Conservation (phyloP, 2,113 vertebrate genomes). For the Pterophyllum scalare region DNA sequence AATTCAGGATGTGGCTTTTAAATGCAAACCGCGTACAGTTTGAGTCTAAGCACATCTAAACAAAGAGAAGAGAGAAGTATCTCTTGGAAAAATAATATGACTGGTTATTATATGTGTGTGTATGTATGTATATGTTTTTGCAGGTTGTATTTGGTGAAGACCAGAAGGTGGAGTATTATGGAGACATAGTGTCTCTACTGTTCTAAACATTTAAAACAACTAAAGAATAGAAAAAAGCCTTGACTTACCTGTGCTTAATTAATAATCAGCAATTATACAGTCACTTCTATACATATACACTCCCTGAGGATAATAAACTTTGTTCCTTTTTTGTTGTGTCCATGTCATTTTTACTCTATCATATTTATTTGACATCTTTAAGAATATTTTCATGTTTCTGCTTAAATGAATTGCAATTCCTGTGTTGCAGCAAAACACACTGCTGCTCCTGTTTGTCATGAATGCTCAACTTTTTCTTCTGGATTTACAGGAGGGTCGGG, state of each 20-base stretch:
- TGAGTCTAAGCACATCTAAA: background rate
- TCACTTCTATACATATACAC: background rate
- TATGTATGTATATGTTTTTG: background rate
- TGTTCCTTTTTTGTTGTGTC: background rate
- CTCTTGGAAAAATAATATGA: background rate
- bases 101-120: background rate
- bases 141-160: background rate
- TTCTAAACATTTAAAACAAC: background rate
- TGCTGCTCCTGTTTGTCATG: background rate
- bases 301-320: background rate
- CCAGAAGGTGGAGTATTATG: background rate
- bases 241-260: background rate
- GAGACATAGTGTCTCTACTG: background rate
- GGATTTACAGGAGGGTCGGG: slow-evolving; percentile 89
- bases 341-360: background rate
- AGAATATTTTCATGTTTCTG: background rate
- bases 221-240: background rate
- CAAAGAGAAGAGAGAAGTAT: background rate
- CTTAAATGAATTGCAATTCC: background rate
- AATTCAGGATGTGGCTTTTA: background rate
- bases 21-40: background rate
- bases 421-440: background rate
- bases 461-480: slow-evolving; percentile 1
- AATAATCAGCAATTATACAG: background rate
- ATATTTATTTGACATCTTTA: background rate